Evolutionary conservation across 2,797 vertebrate species (phyloP), one percentile per base, ranked within the genome.

Genomic region (Hoplostethus mediterraneus): DNA sequence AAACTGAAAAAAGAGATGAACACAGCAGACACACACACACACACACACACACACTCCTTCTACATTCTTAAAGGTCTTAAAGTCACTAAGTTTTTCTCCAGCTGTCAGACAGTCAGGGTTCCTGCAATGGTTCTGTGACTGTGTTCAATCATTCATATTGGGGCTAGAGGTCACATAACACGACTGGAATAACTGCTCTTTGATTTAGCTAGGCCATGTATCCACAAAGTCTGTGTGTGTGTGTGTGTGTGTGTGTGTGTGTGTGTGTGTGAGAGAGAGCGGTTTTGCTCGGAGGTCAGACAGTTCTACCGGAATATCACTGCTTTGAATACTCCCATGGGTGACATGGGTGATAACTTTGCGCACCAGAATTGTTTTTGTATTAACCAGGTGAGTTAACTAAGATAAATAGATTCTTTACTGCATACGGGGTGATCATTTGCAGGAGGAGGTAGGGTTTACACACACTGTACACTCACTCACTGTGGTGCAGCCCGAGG

Each of bases 101-200:
- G 49, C 71, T 66, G 76, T 74, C 73, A 79, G 63, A 63, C 65
- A 73, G 77, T 66, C 84, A 54, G 65, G 56, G 77, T 64, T 83
- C 59, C 51, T 73, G 85, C 79, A 71, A 67, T 77, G 80, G 68
- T 69, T 81, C 77, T 84, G 73, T 71, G 82, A 74, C 84, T 78
- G 78, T 87, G 80, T 79, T 92, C 84, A 90, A 89, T 90, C 89
- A 91, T 91, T 92, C 80, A 91, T 86, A 44, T 53, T 0, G 47
- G 12, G 81, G 82, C 53, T 16, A 74, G 75, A 86, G 88, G 88
- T 91, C 81, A 77, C 81, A 75, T 42, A 81, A 80, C 86, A 84
- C 54, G n/a, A 61, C 71, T 54, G 75, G 90, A 91, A 92, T 90
- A 90, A 83, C 65, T 85, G 9, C 3, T 62, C 83, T 89, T 89